Conservation (phyloP, 2,797 vertebrate genomes). For the Poeciliopsis turneri region DNA sequence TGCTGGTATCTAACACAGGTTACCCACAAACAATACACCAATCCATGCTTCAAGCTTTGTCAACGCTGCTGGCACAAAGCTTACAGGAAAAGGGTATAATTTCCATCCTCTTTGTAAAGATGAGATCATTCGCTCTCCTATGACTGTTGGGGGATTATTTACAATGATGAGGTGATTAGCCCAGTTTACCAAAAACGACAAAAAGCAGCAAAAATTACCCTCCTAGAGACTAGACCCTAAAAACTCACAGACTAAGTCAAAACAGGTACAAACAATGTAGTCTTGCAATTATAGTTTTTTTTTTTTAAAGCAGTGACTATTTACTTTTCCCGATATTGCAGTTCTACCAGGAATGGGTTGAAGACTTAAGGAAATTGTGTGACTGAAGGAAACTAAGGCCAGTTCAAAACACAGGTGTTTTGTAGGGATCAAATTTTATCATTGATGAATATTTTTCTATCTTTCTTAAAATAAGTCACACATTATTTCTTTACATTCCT, state of each 20-base stretch:
- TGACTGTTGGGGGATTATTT: background rate
- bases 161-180: background rate
- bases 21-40: background rate
- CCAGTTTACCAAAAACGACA: background rate
- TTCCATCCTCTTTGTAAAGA: constrained; percentile 1
- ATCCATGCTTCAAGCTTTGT: background rate
- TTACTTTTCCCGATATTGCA: background rate
- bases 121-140: background rate
- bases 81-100: constrained; percentile 2
- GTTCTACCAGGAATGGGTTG: background rate
- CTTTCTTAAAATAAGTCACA: background rate
- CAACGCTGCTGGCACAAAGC: background rate
- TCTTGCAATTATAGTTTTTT: background rate
- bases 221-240: background rate
- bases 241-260: background rate
- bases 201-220: background rate
- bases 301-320: background rate
- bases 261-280: background rate
- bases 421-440: background rate
- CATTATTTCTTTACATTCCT: background rate
- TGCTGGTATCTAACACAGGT: background rate
- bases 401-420: background rate
- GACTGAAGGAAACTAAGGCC: background rate
- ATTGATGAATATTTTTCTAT: background rate
- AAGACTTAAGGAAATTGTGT: background rate